Evolutionary conservation across 2,797 vertebrate species (phyloP), one percentile per base, ranked within the genome.

Genomic region (Novumbra hubbsi): DNA sequence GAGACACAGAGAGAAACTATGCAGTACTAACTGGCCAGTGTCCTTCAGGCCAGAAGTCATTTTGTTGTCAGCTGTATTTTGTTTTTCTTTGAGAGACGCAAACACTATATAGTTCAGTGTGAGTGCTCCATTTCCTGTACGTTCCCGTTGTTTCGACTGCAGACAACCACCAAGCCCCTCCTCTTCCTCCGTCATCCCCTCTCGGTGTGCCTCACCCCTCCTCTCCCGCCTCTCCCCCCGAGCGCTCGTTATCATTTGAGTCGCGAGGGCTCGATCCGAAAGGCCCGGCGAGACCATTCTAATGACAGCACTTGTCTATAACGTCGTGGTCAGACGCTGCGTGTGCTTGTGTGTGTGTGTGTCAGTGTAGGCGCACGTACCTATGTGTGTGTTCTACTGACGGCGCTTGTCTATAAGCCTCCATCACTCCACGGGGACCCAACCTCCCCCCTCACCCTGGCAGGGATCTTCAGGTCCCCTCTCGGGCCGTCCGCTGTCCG

Each of bases 281-380:
- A 24, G 94, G 93, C 95, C 96, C 93, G 80, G 90, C 89, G 96
- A 96, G 96, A 96, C 93, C 82, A 88, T 84, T 90, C 90, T 95
- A 97, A 96, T 96, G 96, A 97, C 96, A 97, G 95, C 89, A 88
- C 95, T 86, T 97, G 96, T 97, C 96, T 97, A 97, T 98, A 98
- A 94, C 80, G 81, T 90, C 91, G 91, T 92, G 92, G 93, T 96
- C 96, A 94, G 73, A 70, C 28, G 17, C n/a, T 72, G 55, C 4
- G 81, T 80, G 83, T 79, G 76, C 34, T 75, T 78, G 74, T 73
- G 74, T 76, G 77, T 83, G 84, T 79, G 76, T 41, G 77, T 78
- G 34, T 52, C 66, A 45, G 94, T 95, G 66, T 68, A 24, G 11
- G 11, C 55, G 55, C 21, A 60, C 55, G 21, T 60, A 55, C 7